phyloP scores from a whole-genome alignment of 2,113 vertebrate genomes.

The Megaptera novaeangliae region DNA sequence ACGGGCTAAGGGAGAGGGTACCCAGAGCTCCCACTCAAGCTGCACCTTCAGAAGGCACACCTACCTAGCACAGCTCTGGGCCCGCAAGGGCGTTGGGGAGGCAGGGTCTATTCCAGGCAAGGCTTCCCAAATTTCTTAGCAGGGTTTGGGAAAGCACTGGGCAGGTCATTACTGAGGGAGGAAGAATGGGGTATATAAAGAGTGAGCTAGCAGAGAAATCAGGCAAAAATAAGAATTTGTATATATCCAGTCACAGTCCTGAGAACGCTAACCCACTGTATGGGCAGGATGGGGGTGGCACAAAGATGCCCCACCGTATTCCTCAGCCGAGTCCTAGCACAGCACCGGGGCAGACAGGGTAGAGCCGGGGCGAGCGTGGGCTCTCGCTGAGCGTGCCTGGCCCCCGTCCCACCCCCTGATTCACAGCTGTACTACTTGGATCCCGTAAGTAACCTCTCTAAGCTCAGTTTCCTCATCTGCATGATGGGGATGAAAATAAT shows the following conservation, averaged over 20 bases:
- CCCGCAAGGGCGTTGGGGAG: background rate
- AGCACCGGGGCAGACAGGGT: background rate
- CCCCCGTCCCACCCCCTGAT: background rate
- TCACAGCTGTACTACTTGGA: background rate
- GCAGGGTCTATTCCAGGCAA: background rate
- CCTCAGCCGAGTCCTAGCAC: no score
- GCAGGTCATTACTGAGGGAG: background rate
- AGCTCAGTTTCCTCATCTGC: background rate
- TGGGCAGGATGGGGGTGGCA: background rate
- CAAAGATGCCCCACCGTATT: rapidly evolving
- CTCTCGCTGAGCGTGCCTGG: background rate
- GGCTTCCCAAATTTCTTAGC: background rate
- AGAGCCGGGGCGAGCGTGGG: rapidly evolving
- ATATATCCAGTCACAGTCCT: background rate
- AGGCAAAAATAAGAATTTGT: background rate
- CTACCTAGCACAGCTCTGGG: background rate
- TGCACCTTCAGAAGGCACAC: background rate
- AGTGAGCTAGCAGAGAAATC: background rate
- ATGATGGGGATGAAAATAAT: background rate
- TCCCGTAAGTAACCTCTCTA: background rate
- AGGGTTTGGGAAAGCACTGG: background rate
- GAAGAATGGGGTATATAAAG: background rate
- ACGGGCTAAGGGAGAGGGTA: background rate
- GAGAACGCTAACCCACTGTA: background rate
- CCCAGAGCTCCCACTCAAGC: background rate